phyloP scores from a whole-genome alignment of 2,113 vertebrate genomes.

The Elanoides forficatus region DNA sequence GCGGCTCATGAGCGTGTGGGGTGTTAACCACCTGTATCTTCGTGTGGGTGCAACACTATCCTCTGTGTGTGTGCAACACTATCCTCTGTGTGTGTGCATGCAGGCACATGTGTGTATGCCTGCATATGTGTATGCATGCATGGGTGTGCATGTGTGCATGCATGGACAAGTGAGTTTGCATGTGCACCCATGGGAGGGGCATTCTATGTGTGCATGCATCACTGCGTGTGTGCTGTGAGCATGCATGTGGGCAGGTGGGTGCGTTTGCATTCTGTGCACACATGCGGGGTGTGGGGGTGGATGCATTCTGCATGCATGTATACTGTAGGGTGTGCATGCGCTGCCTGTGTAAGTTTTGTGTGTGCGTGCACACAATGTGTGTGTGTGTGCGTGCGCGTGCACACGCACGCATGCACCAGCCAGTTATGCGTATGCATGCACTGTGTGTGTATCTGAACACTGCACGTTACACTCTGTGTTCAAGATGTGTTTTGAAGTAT shows the following conservation, averaged over 20 bases:
- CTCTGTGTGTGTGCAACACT: background rate
- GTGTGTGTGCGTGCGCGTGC: background rate
- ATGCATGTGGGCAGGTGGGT: background rate
- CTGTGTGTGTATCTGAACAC: background rate
- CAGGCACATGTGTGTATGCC: background rate
- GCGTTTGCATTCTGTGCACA: background rate
- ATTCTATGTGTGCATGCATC: background rate
- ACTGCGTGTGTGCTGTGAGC: background rate
- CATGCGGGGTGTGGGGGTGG: too few relatives aligned
- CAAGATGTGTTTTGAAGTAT: background rate
- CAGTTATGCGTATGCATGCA: too few relatives aligned
- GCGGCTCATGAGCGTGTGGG: background rate
- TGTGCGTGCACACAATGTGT: background rate
- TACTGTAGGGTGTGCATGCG: background rate
- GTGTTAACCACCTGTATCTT: too few relatives aligned
- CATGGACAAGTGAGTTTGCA: background rate
- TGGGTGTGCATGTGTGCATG: background rate
- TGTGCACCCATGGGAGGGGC: background rate
- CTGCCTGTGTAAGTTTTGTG: background rate
- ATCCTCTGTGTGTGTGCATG: background rate
- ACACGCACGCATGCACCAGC: background rate
- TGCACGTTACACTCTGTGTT: background rate
- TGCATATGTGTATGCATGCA: background rate
- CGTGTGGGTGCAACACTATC: background rate
- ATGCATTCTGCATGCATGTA: background rate